Percentiles rank a stretch among this genome's conserved stretches.
Conservation (phyloP, 2,888 invertebrate genomes). For the Pterostichus niger region DNA sequence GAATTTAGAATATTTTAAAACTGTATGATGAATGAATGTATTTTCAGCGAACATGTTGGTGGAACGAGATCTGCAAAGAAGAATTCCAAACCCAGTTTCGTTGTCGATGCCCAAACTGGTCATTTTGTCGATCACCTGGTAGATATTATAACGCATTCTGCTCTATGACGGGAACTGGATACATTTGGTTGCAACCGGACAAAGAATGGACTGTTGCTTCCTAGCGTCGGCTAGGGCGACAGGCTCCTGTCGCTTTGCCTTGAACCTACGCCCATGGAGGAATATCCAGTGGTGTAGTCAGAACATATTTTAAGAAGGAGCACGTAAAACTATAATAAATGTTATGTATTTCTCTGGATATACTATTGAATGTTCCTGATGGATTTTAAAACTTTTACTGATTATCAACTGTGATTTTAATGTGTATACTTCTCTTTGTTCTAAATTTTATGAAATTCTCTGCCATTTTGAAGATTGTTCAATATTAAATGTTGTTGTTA, state of each 20-base stretch:
- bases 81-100: slow-evolving; percentile 93
- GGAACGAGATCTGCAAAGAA: slow-evolving; percentile 96
- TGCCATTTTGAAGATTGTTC: slow-evolving; percentile 44
- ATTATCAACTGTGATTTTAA: slow-evolving; percentile 45
- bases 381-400: slow-evolving; percentile 19
- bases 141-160: slow-evolving; percentile 94
- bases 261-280: slow-evolving; percentile 12
- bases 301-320: not conserved
- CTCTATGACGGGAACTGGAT: slow-evolving; percentile 93
- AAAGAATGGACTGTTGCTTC: slow-evolving; percentile 74
- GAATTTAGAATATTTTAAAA: too few relatives aligned
- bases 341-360: not conserved
- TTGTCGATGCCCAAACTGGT: slow-evolving; percentile 93
- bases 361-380: slow-evolving; percentile 2
- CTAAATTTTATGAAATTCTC: slow-evolving; percentile 38
- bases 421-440: slow-evolving; percentile 45
- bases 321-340: not conserved
- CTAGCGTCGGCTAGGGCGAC: slow-evolving; percentile 69
- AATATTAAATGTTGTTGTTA: slow-evolving; percentile 48
- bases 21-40: not conserved
- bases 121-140: slow-evolving; percentile 92
- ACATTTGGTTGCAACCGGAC: slow-evolving; percentile 92
- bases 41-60: slow-evolving; percentile 92
- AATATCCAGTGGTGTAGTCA: slow-evolving; percentile 26
- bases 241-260: slow-evolving; percentile 50